Conservation (phyloP, 2,113 vertebrate genomes). For the Zosterops japonicus region DNA sequence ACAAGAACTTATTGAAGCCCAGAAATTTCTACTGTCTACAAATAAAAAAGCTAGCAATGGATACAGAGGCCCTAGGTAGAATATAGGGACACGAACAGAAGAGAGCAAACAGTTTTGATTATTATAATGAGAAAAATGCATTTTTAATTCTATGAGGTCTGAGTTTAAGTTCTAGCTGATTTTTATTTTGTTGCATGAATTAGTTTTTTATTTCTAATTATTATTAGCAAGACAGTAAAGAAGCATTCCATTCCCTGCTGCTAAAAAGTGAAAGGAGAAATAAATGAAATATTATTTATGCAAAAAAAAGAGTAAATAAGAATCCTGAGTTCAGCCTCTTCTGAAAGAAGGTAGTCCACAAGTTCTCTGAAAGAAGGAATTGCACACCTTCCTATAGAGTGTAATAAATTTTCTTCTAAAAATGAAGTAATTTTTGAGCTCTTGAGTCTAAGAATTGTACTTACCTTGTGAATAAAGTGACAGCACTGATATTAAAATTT, state of each 20-base stretch:
- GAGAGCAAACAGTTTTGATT: background rate
- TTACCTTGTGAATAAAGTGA: slow-evolving; percentile 63
- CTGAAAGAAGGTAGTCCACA: slow-evolving; percentile 9
- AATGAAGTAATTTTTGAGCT: slow-evolving; percentile 67
- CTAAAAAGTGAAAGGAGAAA: slow-evolving; percentile 31
- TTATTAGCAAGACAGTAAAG: background rate
- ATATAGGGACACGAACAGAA: background rate
- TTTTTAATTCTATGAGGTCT: background rate
- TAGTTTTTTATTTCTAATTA: background rate
- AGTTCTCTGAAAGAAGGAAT: slow-evolving; percentile 53
- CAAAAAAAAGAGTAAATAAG: background rate
- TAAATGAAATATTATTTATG: slow-evolving; percentile 16
- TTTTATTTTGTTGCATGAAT: background rate
- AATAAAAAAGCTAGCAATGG: background rate
- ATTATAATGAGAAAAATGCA: background rate
- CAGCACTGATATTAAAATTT: slow-evolving; percentile 69
- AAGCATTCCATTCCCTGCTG: background rate
- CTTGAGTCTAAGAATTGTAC: slow-evolving; percentile 53
- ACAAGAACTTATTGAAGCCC: background rate
- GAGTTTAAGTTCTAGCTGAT: background rate
- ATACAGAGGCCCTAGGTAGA: background rate
- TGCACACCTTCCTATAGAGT: slow-evolving; percentile 36
- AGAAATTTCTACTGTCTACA: background rate
- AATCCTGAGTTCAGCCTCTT: slow-evolving; percentile 44
- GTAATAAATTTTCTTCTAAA: slow-evolving; percentile 64